A percentile compares a stretch with the other conserved stretches of the same genome.
These are phyloP conservation scores for Coranthus polyacanthus DNA, from an alignment of 2,797 vertebrate species.

Conservation along the genomic window DNA sequence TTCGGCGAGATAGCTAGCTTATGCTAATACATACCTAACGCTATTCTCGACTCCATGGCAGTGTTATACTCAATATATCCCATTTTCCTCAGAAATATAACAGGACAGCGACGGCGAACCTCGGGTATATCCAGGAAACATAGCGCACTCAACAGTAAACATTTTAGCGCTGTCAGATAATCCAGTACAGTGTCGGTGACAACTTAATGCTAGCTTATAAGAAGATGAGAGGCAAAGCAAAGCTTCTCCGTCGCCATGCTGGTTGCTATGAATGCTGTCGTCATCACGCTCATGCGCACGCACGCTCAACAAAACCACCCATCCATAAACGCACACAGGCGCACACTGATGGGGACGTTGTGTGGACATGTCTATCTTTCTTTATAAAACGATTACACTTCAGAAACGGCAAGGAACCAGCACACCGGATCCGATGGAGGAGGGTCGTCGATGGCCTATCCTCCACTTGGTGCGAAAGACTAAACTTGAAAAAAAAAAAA, in stretches of 20 bases:
- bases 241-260: slow-evolving; percentile 84
- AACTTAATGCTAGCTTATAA: slow-evolving; percentile 41
- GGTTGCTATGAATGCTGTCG: slow-evolving; percentile 82
- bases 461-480: too few relatives aligned
- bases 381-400: too few relatives aligned
- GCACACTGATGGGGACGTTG: too few relatives aligned
- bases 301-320: too few relatives aligned
- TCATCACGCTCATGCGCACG: slow-evolving; percentile 59
- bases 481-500: too few relatives aligned
- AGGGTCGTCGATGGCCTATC: too few relatives aligned
- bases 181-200: neutral
- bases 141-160: slow-evolving; percentile 15
- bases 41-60: slow-evolving; percentile 80
- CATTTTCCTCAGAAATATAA: slow-evolving; percentile 68
- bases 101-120: neutral
- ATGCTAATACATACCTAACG: slow-evolving; percentile 71
- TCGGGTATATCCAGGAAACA: slow-evolving; percentile 3
- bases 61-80: slow-evolving; percentile 65
- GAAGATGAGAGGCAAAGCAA: slow-evolving; percentile 36
- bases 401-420: too few relatives aligned
- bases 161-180: slow-evolving; percentile 35
- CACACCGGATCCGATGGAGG: too few relatives aligned
- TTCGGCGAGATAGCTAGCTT: slow-evolving; percentile 40
- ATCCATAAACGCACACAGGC: neutral
- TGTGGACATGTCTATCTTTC: too few relatives aligned